These are phyloP conservation scores for Ascaphus truei DNA, from an alignment of 2,113 vertebrate genomes.

Conservation along the genomic window DNA sequence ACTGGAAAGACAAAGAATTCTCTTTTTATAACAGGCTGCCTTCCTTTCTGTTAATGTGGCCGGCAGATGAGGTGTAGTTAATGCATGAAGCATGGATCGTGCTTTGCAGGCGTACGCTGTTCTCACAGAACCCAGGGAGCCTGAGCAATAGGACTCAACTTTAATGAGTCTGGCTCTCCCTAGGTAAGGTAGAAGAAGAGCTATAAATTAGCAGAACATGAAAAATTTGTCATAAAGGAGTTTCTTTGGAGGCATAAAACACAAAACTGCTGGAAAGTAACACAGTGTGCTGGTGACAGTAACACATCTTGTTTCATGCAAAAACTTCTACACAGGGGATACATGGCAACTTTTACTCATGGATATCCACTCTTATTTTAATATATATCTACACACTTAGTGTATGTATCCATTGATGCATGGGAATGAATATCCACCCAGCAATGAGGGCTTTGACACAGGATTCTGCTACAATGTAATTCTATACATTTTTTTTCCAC, in stretches of 20 bases:
- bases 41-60: constrained; percentile 45
- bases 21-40: neutral
- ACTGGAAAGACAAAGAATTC: constrained; percentile 21
- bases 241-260: neutral
- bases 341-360: too few species aligned
- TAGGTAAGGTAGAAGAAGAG: constrained; percentile 29
- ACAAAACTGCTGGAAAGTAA: neutral
- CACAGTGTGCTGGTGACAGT: too few species aligned
- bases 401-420: too few species aligned
- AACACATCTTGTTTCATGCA: too few species aligned
- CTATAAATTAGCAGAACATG: constrained; percentile 37
- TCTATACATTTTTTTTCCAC: too few species aligned
- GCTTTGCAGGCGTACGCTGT: constrained; percentile 4
- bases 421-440: too few species aligned
- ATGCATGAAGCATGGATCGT: constrained; percentile 35
- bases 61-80: constrained; percentile 29
- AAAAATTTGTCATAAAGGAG: constrained; percentile 26
- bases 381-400: too few species aligned
- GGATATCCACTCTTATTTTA: too few species aligned
- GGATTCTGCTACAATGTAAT: too few species aligned
- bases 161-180: constrained; percentile 49
- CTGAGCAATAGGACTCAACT: constrained; percentile 44
- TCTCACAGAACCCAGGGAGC: constrained; percentile 19
- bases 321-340: too few species aligned
- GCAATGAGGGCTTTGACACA: too few species aligned